A percentile compares a stretch with the other conserved stretches of the same genome.
phyloP scores from a whole-genome alignment of 2,797 vertebrate genomes.

The Galaxias olidus region DNA sequence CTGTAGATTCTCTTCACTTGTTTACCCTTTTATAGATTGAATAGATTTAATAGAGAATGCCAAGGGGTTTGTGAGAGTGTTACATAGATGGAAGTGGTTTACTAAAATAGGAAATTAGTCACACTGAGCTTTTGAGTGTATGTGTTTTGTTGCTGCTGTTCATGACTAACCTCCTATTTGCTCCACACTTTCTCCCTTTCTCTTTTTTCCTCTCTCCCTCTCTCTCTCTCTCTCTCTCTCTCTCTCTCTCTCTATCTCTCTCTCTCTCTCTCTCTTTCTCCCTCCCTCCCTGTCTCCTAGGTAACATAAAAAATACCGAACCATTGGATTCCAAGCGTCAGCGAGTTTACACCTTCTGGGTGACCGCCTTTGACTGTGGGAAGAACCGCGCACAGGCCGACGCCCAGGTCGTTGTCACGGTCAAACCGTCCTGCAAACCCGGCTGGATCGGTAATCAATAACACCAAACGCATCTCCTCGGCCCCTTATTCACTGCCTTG shows the following conservation, averaged over 20 bases:
- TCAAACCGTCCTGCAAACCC: conserved; percentile 97
- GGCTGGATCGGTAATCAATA: conserved; percentile 92
- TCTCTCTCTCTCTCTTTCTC: background rate
- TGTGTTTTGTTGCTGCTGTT: background rate
- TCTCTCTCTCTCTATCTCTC: background rate
- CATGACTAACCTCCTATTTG: background rate
- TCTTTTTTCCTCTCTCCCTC: background rate
- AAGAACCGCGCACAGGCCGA: conserved; percentile 96
- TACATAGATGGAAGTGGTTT: background rate
- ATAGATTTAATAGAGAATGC: background rate
- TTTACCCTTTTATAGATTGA: too few relatives aligned
- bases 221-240: conserved; percentile 2
- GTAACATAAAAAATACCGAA: conserved; percentile 98
- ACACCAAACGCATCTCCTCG: background rate
- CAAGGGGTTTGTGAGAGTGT: background rate
- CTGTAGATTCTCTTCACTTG: background rate
- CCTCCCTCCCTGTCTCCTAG: conserved; percentile 65
- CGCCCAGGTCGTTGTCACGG: conserved; percentile 92
- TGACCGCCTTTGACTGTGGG: conserved; percentile 97
- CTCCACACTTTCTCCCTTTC: conserved; percentile 9
- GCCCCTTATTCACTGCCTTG: conserved; percentile 6
- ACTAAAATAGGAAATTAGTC: background rate
- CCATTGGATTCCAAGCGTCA: conserved; percentile 91
- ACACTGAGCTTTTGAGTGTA: background rate
- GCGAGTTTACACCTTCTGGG: conserved; percentile 90